These are phyloP conservation scores for Chrysolina americana DNA, from an alignment of 2,888 invertebrate genomes.

Conservation along the genomic window DNA sequence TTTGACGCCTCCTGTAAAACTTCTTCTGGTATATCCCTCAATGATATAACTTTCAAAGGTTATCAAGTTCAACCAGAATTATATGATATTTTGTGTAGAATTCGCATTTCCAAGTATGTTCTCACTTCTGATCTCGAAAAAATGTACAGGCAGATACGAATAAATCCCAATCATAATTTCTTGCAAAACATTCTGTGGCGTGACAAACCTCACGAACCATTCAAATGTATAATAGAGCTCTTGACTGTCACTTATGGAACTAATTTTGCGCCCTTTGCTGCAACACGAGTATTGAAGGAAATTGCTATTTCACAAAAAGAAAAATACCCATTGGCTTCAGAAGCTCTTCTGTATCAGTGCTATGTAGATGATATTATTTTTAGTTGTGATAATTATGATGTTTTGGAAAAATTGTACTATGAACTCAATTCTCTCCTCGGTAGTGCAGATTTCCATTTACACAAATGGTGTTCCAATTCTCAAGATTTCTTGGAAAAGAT, in stretches of 20 bases:
- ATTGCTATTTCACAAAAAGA: neutral
- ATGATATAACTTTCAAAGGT: constrained; percentile 44
- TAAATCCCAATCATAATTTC: constrained; percentile 26
- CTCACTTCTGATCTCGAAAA: constrained; percentile 40
- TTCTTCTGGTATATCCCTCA: constrained; percentile 34
- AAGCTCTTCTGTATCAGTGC: constrained; percentile 18
- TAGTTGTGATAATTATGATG: constrained; percentile 13
- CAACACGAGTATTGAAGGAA: neutral
- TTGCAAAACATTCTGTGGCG: constrained; percentile 48
- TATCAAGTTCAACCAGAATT: constrained; percentile 41
- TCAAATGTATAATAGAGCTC: constrained; percentile 40
- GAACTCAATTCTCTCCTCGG: constrained; percentile 35
- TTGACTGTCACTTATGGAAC: constrained; percentile 44
- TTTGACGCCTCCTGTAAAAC: constrained; percentile 42
- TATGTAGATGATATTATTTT: constrained; percentile 30
- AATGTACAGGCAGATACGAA: constrained; percentile 43
- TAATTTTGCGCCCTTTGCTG: constrained; percentile 28
- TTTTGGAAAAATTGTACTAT: constrained; percentile 25
- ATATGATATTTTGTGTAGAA: constrained; percentile 34
- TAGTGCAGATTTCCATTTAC: constrained; percentile 25
- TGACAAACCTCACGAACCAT: constrained; percentile 29
- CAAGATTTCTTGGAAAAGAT: neutral
- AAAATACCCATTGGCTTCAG: constrained; percentile 17
- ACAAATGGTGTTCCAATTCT: constrained; percentile 43
- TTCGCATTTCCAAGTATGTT: constrained; percentile 32